These are phyloP conservation scores for Fragum whitleyi DNA, from an alignment of 2,888 invertebrate species.

Conservation along the genomic window DNA sequence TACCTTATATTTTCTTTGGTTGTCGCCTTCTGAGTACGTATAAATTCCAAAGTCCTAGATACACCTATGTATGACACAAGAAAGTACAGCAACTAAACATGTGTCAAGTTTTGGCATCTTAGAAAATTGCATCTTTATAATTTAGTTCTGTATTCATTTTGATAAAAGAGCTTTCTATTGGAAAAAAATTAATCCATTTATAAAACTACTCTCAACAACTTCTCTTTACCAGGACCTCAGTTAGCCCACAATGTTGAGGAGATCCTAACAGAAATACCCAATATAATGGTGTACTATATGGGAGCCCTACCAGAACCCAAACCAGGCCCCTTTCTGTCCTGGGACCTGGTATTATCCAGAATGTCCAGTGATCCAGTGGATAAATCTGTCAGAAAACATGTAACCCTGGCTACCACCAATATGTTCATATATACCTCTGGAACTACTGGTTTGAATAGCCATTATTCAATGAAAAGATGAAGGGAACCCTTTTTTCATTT, in stretches of 20 bases:
- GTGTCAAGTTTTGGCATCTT: no score
- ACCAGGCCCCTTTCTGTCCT: conserved; percentile 65
- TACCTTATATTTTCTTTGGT: no score
- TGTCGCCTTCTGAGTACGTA: no score
- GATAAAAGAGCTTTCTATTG: no score
- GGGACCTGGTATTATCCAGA: conserved; percentile 63
- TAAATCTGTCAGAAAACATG: conserved; percentile 50
- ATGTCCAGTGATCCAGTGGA: conserved; percentile 63
- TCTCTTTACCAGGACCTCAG: conserved; percentile 7
- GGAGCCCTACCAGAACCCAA: conserved; percentile 48
- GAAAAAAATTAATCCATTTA: no score
- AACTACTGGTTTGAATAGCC: conserved; percentile 79
- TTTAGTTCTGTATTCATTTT: no score
- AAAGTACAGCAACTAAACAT: no score
- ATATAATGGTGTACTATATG: conserved; percentile 68
- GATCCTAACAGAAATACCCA: conserved; percentile 65
- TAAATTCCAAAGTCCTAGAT: no score
- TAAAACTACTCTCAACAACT: no score
- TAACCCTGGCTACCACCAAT: conserved; percentile 85
- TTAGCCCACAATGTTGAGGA: conserved; percentile 61
- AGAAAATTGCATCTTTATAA: no score
- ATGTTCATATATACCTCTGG: conserved; percentile 97
- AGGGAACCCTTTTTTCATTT: background rate
- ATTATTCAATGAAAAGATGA: background rate
- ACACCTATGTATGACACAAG: no score